These are phyloP conservation scores for Eumerus sabulonum DNA, from an alignment of 2,888 invertebrate genomes.

Conservation along the genomic window DNA sequence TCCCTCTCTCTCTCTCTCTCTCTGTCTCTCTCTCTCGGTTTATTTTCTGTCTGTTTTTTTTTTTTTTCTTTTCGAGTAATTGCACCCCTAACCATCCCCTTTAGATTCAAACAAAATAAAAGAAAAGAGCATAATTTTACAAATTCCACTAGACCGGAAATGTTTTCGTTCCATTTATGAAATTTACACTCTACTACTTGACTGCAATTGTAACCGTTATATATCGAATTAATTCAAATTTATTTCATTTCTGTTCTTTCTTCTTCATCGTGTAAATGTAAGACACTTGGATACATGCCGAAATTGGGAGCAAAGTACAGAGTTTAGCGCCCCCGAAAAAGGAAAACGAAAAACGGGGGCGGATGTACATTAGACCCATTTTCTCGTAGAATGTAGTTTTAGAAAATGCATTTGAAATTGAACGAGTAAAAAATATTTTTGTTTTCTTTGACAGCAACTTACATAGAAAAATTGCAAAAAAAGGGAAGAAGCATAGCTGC, in stretches of 20 bases:
- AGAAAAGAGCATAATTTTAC: conserved; percentile 13
- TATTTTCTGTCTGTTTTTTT: too few species aligned
- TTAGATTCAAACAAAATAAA: conserved; percentile 33
- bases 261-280: not conserved
- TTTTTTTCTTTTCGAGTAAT: too few species aligned
- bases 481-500: not conserved
- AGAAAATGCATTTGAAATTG: not conserved
- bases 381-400: conserved; percentile 1
- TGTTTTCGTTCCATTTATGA: conserved; percentile 13
- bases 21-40: conserved; percentile 4
- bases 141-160: conserved; percentile 44
- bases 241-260: too few species aligned
- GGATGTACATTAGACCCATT: conserved; percentile 34
- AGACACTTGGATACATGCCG: conserved; percentile 53
- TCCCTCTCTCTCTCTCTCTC: not conserved
- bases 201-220: too few species aligned
- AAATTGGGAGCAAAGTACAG: conserved; percentile 22
- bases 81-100: conserved; percentile 26
- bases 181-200: conserved; percentile 3
- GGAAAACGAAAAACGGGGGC: conserved; percentile 20
- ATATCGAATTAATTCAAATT: too few species aligned
- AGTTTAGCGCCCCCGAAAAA: conserved; percentile 14
- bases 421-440: conserved; percentile 1
- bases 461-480: conserved; percentile 35
- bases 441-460: too few species aligned